Evolutionary conservation across 2,797 vertebrate species (phyloP).

Genomic region (Hirundo rustica): DNA sequence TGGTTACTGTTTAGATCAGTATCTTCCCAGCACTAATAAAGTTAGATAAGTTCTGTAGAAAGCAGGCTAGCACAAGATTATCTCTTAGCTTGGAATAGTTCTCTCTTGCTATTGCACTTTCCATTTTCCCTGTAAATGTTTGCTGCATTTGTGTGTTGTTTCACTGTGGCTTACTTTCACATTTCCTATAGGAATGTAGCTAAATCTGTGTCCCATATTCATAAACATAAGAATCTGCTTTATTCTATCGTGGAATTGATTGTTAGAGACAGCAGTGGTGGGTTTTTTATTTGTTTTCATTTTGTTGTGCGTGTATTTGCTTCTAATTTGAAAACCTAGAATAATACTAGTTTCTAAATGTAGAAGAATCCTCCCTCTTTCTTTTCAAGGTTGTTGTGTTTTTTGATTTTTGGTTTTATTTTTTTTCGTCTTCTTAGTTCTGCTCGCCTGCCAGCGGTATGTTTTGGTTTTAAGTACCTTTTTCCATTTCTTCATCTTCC

Average conservation of each 20-base stretch:
- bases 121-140: background rate
- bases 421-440: background rate
- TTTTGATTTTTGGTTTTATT: background rate
- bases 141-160: background rate
- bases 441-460: background rate
- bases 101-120: background rate
- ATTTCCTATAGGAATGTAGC: background rate
- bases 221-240: background rate
- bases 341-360: background rate
- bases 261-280: fast-evolving
- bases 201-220: background rate
- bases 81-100: background rate
- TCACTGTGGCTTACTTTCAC: background rate
- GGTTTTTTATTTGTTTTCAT: background rate
- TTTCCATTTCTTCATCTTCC: background rate
- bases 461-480: background rate
- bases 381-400: background rate
- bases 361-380: background rate
- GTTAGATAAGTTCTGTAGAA: background rate
- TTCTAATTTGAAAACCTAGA: background rate
- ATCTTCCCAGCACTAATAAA: background rate
- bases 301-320: background rate
- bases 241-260: background rate
- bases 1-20: constrained; percentile 24
- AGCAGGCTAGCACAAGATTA: background rate